Evolutionary conservation across 1,140 invertebrate genomes (phyloP).

Genomic region (Aphaenogaster rudis): DNA sequence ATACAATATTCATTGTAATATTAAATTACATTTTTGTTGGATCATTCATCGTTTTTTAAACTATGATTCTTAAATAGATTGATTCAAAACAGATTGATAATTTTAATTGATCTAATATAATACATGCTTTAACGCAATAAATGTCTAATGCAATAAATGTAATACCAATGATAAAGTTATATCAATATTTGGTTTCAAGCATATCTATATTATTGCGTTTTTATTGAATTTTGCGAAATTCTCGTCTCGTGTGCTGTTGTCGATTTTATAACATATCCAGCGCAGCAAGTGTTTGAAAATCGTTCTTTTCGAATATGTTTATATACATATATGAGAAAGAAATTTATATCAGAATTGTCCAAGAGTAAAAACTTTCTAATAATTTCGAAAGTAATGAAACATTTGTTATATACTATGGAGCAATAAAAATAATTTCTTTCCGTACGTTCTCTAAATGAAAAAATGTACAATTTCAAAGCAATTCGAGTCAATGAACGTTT

Average conservation of each 20-base stretch:
- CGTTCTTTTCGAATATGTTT: slow-evolving; percentile 28
- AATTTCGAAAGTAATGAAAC: not conserved
- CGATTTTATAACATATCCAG: slow-evolving; percentile 2
- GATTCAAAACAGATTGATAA: slow-evolving; percentile 18
- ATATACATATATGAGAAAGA: not conserved
- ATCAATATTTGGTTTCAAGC: slow-evolving; percentile 56
- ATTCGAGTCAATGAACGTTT: slow-evolving; percentile 22
- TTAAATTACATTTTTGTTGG: slow-evolving; percentile 33
- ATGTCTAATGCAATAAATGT: slow-evolving; percentile 62
- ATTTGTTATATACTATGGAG: not conserved
- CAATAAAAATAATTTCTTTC: slow-evolving; percentile 37
- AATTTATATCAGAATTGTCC: slow-evolving; percentile 6
- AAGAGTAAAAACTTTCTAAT: not conserved
- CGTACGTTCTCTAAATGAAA: not conserved
- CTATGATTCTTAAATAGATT: slow-evolving; percentile 23
- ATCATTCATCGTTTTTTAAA: slow-evolving; percentile 29
- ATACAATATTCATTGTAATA: slow-evolving; percentile 13
- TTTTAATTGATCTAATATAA: slow-evolving; percentile 63
- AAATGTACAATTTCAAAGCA: slow-evolving; percentile 47
- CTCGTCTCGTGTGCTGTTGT: slow-evolving; percentile 12
- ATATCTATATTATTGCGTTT: slow-evolving; percentile 62
- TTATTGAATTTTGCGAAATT: slow-evolving; percentile 24
- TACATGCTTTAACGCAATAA: slow-evolving; percentile 65
- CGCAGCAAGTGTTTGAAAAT: not conserved
- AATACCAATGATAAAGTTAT: slow-evolving; percentile 61